Base-by-base conservation (phyloP, 2,888 invertebrate species). In the Apodemia zela region DNA sequence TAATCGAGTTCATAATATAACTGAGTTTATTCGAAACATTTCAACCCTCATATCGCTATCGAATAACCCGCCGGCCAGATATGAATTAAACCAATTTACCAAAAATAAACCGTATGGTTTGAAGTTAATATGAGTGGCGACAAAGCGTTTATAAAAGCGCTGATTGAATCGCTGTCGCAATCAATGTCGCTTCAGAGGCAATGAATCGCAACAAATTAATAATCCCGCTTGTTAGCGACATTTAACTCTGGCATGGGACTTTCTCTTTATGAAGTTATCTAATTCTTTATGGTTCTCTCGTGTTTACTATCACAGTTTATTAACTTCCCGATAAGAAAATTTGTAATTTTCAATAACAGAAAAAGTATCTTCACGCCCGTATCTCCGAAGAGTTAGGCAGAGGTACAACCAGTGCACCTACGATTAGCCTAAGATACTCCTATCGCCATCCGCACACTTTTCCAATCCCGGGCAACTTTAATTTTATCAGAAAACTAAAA, bases 121-220 rank as follows among this genome's bases (percentile, higher is more conserved):
- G 51, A 63, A 60, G 62, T 67, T 66, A 63, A 67, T 67, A 65
- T 63, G 49, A 42, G 18, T 13, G n/a, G 35, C n/a, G 35, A 21
- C 38, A 18, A 59, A 18, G n/a, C 18, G 18, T 42, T 59, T 18
- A 59, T 59, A 25, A 63, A 25, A 8, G 64, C 54, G 47, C 57
- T 75, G 71, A 72, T 76, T 76, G 75, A 69, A 68, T 68, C 67
- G 68, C 69, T 66, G 71, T 71, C 72, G 74, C 74, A 76, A 76
- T 73, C 75, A 76, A 63, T 61, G 67, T 35, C 68, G 67, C 69
- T 72, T 75, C 72, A 73, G 65, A 62, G 47, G 62, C 65, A 66
- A 67, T 74, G 73, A 75, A 76, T 75, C 68, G 75, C 66, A 71
- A 68, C 68, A 72, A 75, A 75, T 76, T 74, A 73, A 75, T 70